Evolutionary conservation across 2,113 vertebrate genomes (phyloP), one percentile per base, ranked within the genome.

Genomic region (Heterochromis multidens): DNA sequence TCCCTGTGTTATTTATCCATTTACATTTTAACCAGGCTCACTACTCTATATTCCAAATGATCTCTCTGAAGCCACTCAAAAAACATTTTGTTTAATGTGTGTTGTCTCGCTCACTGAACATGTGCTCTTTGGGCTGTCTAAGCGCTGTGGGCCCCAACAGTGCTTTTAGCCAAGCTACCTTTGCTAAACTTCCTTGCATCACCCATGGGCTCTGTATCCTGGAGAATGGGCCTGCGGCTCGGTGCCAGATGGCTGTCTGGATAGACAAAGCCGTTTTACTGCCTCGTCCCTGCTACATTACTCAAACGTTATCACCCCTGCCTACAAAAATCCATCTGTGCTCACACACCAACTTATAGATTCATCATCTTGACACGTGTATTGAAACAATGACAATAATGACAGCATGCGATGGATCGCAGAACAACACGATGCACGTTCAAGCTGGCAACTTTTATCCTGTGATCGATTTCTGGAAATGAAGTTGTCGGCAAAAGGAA

Each of bases 331-430:
- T 94, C 92, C 92, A 91, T 95, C 94, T 93, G 92, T 89, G 86
- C 85, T 80, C 87, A 81, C 83, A 33, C 35, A 37, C 88, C 85
- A 89, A 92, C 89, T 90, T 85, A 62, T 85, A 87, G 82, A 94
- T 94, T 89, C 91, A 90, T 95, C 95, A 93, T 89, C 80, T 81
- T 86, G 92, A 87, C 89, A 80, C 83, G 76, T 61, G 85, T 91
- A 92, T 94, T 90, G 93, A 93, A 94, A 91, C 93, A 87, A 83
- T 90, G 92, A 92, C 93, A 92, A 89, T 94, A 88, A 87, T 87
- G 93, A 90, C 93, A 91, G 89, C 14, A 3, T 2, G 56, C 88
- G 82, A 93, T 87, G 81, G 87, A 93, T 95, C 85, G 84, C 61
- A 16, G 81, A 92, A 91, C 88, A 85, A 85, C 88, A 62, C 72